Evolutionary conservation across 2,113 vertebrate genomes (phyloP).

Genomic region (Myotis yumanensis): DNA sequence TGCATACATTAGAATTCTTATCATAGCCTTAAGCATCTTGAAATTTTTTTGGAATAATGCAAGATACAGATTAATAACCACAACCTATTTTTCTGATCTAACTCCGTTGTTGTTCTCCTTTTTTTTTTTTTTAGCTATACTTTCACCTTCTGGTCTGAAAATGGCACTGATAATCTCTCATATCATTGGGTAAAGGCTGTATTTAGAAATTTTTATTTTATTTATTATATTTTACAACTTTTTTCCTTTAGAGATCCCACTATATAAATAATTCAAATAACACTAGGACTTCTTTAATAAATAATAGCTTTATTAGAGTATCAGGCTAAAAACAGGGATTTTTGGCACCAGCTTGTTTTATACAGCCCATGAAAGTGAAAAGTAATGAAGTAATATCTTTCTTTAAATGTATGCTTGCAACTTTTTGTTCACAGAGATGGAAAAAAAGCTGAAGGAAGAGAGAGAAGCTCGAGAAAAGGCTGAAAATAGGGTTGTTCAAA

Average conservation of each 20-base stretch:
- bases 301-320: neutral
- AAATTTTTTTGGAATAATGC: conserved; percentile 3
- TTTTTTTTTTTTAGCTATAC: neutral
- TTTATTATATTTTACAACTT: conserved; percentile 16
- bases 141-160: conserved; percentile 11
- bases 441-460: conserved; percentile 96
- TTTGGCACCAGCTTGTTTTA: conserved; percentile 6
- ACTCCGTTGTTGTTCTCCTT: neutral
- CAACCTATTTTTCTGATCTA: conserved; percentile 1
- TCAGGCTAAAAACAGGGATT: conserved; percentile 4
- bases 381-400: neutral
- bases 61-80: neutral
- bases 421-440: conserved; percentile 88
- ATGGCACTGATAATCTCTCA: neutral
- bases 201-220: conserved; percentile 13
- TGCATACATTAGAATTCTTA: conserved; percentile 41
- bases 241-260: neutral
- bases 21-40: neutral
- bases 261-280: conserved; percentile 34
- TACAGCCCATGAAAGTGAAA: conserved; percentile 1
- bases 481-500: conserved; percentile 94
- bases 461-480: conserved; percentile 92
- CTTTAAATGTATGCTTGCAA: conserved; percentile 16
- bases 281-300: conserved; percentile 31
- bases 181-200: neutral